Base-by-base conservation (phyloP, 2,888 invertebrate species). In the Busseola fusca region DNA sequence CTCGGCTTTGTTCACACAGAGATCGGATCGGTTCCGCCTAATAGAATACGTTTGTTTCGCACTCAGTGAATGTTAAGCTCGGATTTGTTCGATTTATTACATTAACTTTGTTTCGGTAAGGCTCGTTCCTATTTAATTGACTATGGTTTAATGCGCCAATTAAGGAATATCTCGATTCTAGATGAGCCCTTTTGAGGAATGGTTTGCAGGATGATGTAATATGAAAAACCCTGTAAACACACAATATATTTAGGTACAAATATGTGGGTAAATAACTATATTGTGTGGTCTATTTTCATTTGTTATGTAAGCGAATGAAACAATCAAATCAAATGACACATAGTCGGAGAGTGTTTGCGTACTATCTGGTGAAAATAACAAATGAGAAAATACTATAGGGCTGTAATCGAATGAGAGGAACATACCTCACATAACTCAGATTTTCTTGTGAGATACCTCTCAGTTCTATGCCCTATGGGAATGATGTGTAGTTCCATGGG, bases 11-110 rank as follows among this genome's bases (percentile, higher is more conserved):
- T 92, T 90, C 85, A 74, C 84, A 70, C 65, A 68, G 69, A 88
- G 90, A 92, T 92, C 89, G 88, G 91, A 92, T 92, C 92, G 91
- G 89, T 91, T 89, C 91, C 90, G 89, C 88, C 90, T 91, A 91
- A 91, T 91, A 91, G 90, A 91, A 91, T 87, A 84, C 81, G 87
- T 88, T 86, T 86, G 90, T 88, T 89, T 89, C 83, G 81, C 81
- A 83, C 78, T 79, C 76, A 56, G 73, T 63, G 64, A 68, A 78
- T 85, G 81, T 83, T 74, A 78, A 78, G 72, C 70, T 62, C 45
- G 69, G 77, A 80, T 84, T 78, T 76, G 76, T 65, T 59, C 63
- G 72, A 84, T 84, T 86, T 85, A 84, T 86, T 77, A 71, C 73
- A 60, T 58, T 21, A 56, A 72, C 50, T 76, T 64, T 76, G 76